Evolutionary conservation across 2,797 vertebrate genomes (phyloP).

Genomic region (Oreochromis grahami): DNA sequence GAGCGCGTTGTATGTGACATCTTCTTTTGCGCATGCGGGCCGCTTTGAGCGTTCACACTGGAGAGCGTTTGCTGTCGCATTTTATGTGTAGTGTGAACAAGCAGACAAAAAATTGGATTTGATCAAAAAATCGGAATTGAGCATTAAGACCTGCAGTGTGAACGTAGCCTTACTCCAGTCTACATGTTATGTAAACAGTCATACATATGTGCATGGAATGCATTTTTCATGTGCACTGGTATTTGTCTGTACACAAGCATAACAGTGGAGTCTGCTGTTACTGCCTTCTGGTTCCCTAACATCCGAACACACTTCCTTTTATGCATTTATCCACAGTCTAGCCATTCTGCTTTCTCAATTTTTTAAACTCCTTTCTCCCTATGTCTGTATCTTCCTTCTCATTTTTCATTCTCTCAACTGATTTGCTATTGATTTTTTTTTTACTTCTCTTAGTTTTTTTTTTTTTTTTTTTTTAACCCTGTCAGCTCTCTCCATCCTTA

Average conservation of each 20-base stretch:
- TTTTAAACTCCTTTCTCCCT: background rate
- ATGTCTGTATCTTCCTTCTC: background rate
- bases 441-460: background rate
- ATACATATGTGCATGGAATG: background rate
- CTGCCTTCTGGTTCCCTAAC: background rate
- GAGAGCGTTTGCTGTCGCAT: too few relatives aligned
- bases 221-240: background rate
- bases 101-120: too few relatives aligned
- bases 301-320: background rate
- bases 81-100: too few relatives aligned
- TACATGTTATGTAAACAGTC: background rate
- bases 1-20: too few relatives aligned
- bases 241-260: background rate
- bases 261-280: background rate
- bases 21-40: too few relatives aligned
- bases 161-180: background rate
- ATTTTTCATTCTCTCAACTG: background rate
- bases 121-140: too few relatives aligned
- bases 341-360: background rate
- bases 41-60: too few relatives aligned
- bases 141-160: too few relatives aligned
- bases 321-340: background rate
- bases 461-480: background rate
- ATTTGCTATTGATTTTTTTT: conserved; percentile 5
- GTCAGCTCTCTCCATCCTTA: conserved; percentile 3